Percentiles rank a stretch among this genome's conserved stretches.
Evolutionary conservation across 2,797 vertebrate species (phyloP).

Genomic region (Clarias laeviceps): DNA sequence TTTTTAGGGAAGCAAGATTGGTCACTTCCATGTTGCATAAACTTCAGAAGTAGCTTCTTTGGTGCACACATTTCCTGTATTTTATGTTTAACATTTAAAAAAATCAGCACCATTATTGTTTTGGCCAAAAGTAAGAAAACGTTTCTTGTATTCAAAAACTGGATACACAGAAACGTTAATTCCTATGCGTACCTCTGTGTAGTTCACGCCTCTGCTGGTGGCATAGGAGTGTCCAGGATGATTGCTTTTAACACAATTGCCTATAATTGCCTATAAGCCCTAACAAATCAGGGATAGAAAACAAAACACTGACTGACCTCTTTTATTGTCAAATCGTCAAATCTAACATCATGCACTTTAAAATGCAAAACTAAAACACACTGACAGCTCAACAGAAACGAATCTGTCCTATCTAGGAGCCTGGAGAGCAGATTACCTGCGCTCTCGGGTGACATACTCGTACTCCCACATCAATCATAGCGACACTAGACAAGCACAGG

Average conservation of each 20-base stretch:
- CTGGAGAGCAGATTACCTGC: too few relatives aligned
- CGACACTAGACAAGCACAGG: too few relatives aligned
- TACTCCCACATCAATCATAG: too few relatives aligned
- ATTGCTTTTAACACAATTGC: not conserved
- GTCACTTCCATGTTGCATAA: too few relatives aligned
- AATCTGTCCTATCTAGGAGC: too few relatives aligned
- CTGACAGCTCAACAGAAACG: too few relatives aligned
- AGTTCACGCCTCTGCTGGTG: not conserved
- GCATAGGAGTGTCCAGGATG: not conserved
- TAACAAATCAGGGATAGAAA: not conserved
- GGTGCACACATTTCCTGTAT: too few relatives aligned
- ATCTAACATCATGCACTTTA: not conserved
- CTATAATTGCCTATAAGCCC: not conserved
- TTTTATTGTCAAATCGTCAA: not conserved
- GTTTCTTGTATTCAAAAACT: not conserved
- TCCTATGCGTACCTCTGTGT: not conserved
- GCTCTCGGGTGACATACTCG: too few relatives aligned
- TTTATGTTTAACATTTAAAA: too few relatives aligned
- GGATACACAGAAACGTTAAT: not conserved
- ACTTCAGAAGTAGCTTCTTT: too few relatives aligned
- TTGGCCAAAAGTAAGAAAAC: not conserved
- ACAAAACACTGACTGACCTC: not conserved
- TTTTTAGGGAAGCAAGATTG: too few relatives aligned
- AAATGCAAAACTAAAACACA: not conserved
- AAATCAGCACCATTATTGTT: too few relatives aligned